phyloP scores from a whole-genome alignment of 23 tunicate genomes.

The Ciona savignyi region DNA sequence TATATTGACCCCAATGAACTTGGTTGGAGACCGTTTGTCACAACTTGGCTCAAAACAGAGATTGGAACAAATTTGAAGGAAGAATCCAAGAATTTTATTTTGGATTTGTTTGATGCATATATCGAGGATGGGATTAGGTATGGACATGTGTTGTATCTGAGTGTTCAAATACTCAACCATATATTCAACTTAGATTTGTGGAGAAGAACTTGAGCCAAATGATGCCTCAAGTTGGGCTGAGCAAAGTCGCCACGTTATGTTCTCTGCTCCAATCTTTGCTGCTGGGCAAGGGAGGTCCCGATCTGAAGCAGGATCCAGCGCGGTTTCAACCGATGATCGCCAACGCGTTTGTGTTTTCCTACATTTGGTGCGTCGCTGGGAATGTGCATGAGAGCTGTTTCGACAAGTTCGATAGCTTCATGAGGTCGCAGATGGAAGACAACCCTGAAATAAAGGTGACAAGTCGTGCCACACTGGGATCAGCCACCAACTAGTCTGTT shows the following conservation, averaged over 20 bases:
- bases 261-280: constrained; percentile 80
- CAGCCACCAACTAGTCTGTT: too few species aligned
- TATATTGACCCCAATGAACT: constrained; percentile 96
- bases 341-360: constrained; percentile 76
- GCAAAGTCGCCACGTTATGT: constrained; percentile 87
- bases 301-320: constrained; percentile 83
- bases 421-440: constrained; percentile 92
- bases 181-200: constrained; percentile 38
- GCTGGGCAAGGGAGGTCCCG: constrained; percentile 77
- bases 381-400: constrained; percentile 62
- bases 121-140: constrained; percentile 99
- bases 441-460: constrained; percentile 83
- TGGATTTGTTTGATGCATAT: constrained; percentile 97
- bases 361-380: constrained; percentile 93
- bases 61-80: constrained; percentile 48
- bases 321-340: constrained; percentile 64
- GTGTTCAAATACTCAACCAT: too few species aligned
- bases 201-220: constrained; percentile 66
- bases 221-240: constrained; percentile 91
- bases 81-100: constrained; percentile 59
- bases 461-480: too few species aligned
- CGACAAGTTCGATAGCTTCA: constrained; percentile 81
- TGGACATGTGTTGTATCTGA: neutral
- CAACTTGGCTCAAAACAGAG: constrained; percentile 79
- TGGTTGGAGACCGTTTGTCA: constrained; percentile 97